phyloP scores from a whole-genome alignment of 2,797 vertebrate genomes.

The Emys orbicularis region DNA sequence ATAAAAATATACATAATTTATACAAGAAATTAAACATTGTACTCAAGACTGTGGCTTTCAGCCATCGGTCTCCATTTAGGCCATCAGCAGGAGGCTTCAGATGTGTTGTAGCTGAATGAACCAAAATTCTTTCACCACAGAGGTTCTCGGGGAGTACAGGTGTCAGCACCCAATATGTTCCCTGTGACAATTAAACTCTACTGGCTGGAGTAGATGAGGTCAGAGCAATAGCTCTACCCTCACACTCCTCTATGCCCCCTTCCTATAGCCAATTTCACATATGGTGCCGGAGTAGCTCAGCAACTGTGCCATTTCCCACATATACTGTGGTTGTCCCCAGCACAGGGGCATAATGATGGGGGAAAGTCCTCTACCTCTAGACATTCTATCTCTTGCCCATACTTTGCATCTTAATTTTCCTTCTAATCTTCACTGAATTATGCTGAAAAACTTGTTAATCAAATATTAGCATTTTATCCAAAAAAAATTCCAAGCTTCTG shows the following conservation, averaged over 20 bases:
- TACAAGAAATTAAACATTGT: not conserved
- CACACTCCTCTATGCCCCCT: not conserved
- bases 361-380: fast-evolving
- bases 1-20: not conserved
- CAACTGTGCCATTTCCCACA: not conserved
- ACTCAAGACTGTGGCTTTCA: not conserved
- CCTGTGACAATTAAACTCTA: not conserved
- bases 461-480: not conserved
- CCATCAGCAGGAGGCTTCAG: not conserved
- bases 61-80: not conserved
- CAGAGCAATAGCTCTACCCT: not conserved
- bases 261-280: not conserved
- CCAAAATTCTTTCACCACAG: not conserved
- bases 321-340: not conserved
- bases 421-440: not conserved
- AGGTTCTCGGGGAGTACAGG: not conserved
- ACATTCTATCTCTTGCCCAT: not conserved
- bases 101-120: not conserved
- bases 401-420: not conserved
- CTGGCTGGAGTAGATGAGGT: not conserved
- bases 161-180: not conserved
- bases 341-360: not conserved
- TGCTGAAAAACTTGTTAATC: not conserved
- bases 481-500: not conserved
- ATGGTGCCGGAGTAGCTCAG: fast-evolving